A percentile compares a stretch with the other conserved stretches of the same genome.
These are phyloP conservation scores for Oreotrochilus melanogaster DNA, from an alignment of 2,113 vertebrate genomes.

Conservation along the genomic window DNA sequence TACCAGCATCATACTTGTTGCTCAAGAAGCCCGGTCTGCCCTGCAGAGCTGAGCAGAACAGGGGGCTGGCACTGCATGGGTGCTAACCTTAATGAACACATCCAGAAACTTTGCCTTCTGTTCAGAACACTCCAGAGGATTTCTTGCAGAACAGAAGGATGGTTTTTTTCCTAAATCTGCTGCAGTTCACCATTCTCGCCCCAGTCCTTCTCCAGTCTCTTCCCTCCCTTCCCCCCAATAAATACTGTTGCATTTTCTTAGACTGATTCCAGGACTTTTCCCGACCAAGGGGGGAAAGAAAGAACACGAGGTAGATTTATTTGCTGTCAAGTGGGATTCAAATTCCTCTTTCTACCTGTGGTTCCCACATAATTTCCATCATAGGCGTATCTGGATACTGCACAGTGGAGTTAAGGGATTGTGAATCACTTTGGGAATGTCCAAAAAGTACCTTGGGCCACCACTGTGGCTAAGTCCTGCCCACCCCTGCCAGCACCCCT, in stretches of 20 bases:
- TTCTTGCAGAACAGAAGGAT: not conserved
- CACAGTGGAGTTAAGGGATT: not conserved
- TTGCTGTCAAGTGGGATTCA: not conserved
- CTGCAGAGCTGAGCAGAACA: not conserved
- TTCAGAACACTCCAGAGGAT: not conserved
- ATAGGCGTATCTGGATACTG: not conserved
- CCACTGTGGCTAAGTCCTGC: rapidly evolving
- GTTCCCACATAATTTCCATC: not conserved
- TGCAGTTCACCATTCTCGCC: not conserved
- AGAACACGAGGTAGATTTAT: not conserved
- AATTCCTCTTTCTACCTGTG: not conserved
- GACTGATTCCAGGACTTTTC: not conserved
- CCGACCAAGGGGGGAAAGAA: not conserved
- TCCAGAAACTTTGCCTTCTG: not conserved
- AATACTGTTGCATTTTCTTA: not conserved
- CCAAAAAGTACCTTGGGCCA: not conserved
- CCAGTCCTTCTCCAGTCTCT: not conserved
- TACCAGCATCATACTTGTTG: not conserved
- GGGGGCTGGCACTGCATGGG: not conserved
- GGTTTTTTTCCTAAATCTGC: not conserved
- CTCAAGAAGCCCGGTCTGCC: not conserved
- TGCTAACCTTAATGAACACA: not conserved
- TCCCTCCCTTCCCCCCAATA: not conserved
- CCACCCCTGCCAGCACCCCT: not conserved
- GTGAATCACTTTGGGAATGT: too few species aligned